Evolutionary conservation across 2,113 vertebrate species (phyloP).

Genomic region (Neogobius melanostomus): DNA sequence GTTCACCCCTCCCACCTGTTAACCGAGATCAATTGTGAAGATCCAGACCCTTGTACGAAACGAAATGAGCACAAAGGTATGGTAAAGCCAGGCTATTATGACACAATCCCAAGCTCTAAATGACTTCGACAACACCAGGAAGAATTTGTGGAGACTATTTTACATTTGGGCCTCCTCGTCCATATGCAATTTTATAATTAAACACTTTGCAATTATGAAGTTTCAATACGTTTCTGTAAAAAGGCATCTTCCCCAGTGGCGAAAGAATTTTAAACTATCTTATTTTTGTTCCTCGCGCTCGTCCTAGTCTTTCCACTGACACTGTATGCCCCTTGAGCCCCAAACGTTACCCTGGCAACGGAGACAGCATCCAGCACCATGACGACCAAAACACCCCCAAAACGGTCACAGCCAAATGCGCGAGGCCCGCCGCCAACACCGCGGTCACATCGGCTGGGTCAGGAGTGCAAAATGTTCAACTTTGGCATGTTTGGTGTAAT

Average conservation of each 20-base stretch:
- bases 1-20: no score
- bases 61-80: no score
- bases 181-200: neutral
- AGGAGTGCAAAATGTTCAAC: slow-evolving; percentile 36
- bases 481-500: slow-evolving; percentile 37
- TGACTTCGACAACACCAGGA: no score
- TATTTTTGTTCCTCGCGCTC: slow-evolving; percentile 65
- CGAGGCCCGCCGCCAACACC: slow-evolving; percentile 43
- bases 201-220: no score
- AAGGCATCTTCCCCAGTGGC: slow-evolving; percentile 67
- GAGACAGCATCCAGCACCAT: slow-evolving; percentile 60
- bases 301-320: slow-evolving; percentile 53
- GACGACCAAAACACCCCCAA: slow-evolving; percentile 68
- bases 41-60: no score
- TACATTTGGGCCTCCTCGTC: no score
- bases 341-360: slow-evolving; percentile 68
- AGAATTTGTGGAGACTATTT: no score
- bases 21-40: no score
- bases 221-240: slow-evolving; percentile 12
- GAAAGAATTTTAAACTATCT: slow-evolving; percentile 47
- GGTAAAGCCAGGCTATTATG: no score
- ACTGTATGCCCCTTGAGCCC: slow-evolving; percentile 62
- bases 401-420: slow-evolving; percentile 47
- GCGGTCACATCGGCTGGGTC: slow-evolving; percentile 18
- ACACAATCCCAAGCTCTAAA: no score